Evolutionary conservation across 2,888 invertebrate genomes (phyloP), one percentile per base, ranked within the genome.

Genomic region (Ypsolopha sequella): DNA sequence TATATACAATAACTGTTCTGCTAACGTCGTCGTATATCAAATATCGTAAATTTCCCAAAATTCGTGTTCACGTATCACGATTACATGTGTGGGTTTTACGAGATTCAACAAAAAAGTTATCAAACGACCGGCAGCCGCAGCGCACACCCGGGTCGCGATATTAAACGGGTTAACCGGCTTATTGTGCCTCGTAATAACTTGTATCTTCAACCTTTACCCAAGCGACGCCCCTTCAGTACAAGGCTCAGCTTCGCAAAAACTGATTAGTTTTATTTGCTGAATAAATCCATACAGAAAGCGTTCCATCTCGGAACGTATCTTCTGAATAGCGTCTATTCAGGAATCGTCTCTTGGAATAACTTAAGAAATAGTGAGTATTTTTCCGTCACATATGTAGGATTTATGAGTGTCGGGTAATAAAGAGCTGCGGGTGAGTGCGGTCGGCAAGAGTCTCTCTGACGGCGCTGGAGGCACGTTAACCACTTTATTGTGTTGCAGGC

Each of bases 401-500:
- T 47, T 47, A 47, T 36, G 47, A 36, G 36, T 11, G 47, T 24
- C 2, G 6, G 36, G 47, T 11, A 13, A 35, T 47, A 35, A 36
- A 47, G 36, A 36, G 36, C 13, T 35, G 35, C 11, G 35, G 24
- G 24, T 24, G 24, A 24, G 24, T 24, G 24, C 24, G 39, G 39
- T 11, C 14, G 38, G 36, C 36, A 13, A 10, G 38, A 48, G 24
- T 11, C 48, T 46, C 46, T 11, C 7, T 13, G 47, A 36, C 47
- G 13, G 41, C 33, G 24, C 11, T 41, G 24, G 39, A 41, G 33
- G 41, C 49, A 39, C 39, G 72, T 73, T 56, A 75, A 76, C 75
- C 73, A 76, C 76, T 80, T 80, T 80, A 82, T 80, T 79, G 74
- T 76, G 68, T 62, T 72, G 71, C 75, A 67, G 72, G 68, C 70